Base-by-base conservation (phyloP, 2,113 vertebrate genomes). In the Lophius piscatorius region DNA sequence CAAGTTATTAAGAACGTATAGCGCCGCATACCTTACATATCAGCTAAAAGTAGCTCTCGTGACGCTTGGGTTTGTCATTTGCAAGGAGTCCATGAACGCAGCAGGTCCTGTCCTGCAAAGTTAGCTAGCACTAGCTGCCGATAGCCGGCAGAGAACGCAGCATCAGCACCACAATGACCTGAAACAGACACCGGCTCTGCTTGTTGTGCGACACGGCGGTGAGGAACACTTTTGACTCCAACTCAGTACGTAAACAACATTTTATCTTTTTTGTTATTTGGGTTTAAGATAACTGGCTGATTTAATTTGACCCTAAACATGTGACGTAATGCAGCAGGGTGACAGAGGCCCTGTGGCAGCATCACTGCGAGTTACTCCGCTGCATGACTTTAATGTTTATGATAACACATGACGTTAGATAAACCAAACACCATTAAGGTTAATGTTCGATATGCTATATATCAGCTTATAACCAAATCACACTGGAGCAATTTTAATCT, bases 71-170 rank as follows among this genome's bases (percentile, higher is more conserved):
- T 3, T 1, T 66, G 79, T 76, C 28, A n/a, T n/a, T n/a, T n/a
- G n/a, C 73, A 2, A 45, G 36, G 31, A 1, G 51, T 28, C 1
- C 61, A 0, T 45, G 77, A 88, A 86, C n/a, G 81, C 70, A 70
- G 7, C 86, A 52, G 14, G 21, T 21, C 16, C 40, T 48, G 74
- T 71, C 70, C 79, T 7, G 46, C 60, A 66, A 78, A 80, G 49
- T 73, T 49, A 76, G 80, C 82, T 74, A 74, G 56, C 76, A 20
- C 64, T 59, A 77, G 69, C 67, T 17, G 41, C 68, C 9, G 44
- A 16, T 54, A 74, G 59, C 82, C 63, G 60, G 47, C 17, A 67
- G 62, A 24, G 58, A 50, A 29, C 58, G 66, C 84, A 80, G 62
- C 76, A 74, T 59, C 74, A 74, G 50, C 69, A 75, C 52, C 66